These are phyloP conservation scores for Macquaria australasica DNA, from an alignment of 2,113 vertebrate genomes.

Conservation along the genomic window DNA sequence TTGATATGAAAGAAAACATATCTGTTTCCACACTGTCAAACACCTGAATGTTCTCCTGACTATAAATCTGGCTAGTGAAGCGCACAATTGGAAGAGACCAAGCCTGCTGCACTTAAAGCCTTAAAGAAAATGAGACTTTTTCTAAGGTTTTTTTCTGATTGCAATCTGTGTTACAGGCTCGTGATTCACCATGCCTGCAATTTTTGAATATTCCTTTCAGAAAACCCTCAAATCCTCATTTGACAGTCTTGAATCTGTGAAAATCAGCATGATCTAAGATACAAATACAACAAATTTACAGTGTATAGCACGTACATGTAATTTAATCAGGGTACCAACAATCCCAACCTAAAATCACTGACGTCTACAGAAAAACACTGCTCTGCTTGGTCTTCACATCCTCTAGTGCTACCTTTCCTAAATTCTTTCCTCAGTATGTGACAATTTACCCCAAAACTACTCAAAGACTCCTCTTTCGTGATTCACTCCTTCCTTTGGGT, in stretches of 20 bases:
- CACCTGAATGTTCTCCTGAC: neutral
- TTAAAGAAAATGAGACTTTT: neutral
- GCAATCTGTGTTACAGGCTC: neutral
- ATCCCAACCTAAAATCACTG: neutral
- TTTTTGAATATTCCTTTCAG: too few relatives aligned
- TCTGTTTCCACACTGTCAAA: neutral
- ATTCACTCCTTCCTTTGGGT: neutral
- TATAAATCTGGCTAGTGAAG: neutral
- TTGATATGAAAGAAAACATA: neutral
- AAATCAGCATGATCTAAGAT: too few relatives aligned
- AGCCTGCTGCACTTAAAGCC: neutral
- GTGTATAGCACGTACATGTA: too few relatives aligned
- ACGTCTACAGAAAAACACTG: neutral
- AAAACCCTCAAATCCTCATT: neutral
- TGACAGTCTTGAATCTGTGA: neutral
- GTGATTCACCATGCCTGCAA: neutral
- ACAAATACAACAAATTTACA: too few relatives aligned
- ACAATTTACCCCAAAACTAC: neutral
- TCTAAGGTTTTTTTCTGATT: too few relatives aligned
- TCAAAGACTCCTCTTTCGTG: neutral
- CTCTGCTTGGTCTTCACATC: neutral
- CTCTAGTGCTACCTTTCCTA: neutral
- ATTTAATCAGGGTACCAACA: neutral
- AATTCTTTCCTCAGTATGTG: neutral
- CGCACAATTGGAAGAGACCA: neutral